These are phyloP conservation scores for Dendrocincla fuliginosa DNA, from an alignment of 2,797 vertebrate species.

Conservation along the genomic window DNA sequence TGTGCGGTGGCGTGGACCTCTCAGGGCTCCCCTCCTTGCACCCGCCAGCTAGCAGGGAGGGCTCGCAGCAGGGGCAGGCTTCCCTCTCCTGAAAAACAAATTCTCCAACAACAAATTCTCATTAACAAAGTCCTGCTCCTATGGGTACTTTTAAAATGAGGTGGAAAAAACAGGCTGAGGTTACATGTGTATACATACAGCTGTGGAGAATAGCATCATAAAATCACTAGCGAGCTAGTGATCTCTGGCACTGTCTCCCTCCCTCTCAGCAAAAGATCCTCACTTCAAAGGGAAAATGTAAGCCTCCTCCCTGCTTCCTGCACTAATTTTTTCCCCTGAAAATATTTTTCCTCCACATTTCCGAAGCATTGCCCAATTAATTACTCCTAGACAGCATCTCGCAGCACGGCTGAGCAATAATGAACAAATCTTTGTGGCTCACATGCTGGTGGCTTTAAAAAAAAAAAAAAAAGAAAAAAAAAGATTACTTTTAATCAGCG, in stretches of 20 bases:
- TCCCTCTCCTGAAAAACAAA: background rate
- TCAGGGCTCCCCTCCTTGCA: background rate
- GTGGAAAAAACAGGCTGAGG: background rate
- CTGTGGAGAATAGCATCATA: background rate
- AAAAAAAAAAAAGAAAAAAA: conserved; percentile 72
- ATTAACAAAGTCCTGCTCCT: background rate
- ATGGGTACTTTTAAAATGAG: background rate
- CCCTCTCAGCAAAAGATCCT: background rate
- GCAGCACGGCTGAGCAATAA: conserved; percentile 76
- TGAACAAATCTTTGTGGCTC: conserved; percentile 71
- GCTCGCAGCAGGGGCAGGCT: background rate
- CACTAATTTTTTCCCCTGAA: conserved; percentile 59
- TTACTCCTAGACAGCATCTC: conserved; percentile 71
- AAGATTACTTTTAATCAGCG: conserved; percentile 72
- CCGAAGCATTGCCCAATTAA: conserved; percentile 74
- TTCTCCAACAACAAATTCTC: background rate
- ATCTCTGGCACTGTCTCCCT: conserved; percentile 4
- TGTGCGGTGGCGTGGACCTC: background rate
- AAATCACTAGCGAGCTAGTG: conserved; percentile 23
- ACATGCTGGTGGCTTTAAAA: conserved; percentile 72
- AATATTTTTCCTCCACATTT: conserved; percentile 52
- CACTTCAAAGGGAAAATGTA: conserved; percentile 51
- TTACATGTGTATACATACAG: background rate
- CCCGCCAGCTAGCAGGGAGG: background rate
- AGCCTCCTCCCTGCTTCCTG: background rate